These are phyloP conservation scores for Caenorhabditis japonica DNA, from an alignment of 2,888 invertebrate species.

Conservation along the genomic window DNA sequence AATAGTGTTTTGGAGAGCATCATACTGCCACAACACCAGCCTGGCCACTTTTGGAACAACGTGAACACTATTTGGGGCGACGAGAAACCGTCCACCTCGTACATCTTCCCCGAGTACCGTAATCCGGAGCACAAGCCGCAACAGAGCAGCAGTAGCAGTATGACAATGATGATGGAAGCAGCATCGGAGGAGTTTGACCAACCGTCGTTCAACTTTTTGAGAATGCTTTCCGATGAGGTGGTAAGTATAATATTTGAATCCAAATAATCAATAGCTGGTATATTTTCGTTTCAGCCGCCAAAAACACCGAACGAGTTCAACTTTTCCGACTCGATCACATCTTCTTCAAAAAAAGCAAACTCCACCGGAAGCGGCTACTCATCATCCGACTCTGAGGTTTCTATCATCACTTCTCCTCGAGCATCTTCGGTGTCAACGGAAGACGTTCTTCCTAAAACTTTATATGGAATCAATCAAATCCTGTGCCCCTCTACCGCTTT, in stretches of 20 bases:
- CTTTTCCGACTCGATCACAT: slow-evolving; percentile 23
- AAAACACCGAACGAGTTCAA: slow-evolving; percentile 20
- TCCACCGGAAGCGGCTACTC: slow-evolving; percentile 43
- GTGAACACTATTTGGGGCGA: slow-evolving; percentile 25
- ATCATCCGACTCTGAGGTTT: slow-evolving; percentile 39
- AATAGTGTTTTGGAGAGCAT: slow-evolving; percentile 6
- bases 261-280: too few relatives aligned
- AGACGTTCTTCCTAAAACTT: neutral
- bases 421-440: slow-evolving; percentile 2
- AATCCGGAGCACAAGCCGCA: neutral
- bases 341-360: slow-evolving; percentile 34
- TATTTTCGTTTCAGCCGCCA: slow-evolving; percentile 16
- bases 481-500: slow-evolving; percentile 13
- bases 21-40: slow-evolving; percentile 5
- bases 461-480: slow-evolving; percentile 30
- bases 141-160: neutral
- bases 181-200: neutral
- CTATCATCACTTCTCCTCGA: slow-evolving; percentile 15
- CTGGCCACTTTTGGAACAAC: slow-evolving; percentile 21
- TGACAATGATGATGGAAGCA: too few relatives aligned
- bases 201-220: slow-evolving; percentile 7
- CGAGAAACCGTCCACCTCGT: slow-evolving; percentile 8
- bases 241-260: too few relatives aligned
- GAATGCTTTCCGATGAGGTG: slow-evolving; percentile 13
- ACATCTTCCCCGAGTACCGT: slow-evolving; percentile 7